These are phyloP conservation scores for Rhodinocichla rosea DNA, from an alignment of 2,113 vertebrate species.

Conservation along the genomic window DNA sequence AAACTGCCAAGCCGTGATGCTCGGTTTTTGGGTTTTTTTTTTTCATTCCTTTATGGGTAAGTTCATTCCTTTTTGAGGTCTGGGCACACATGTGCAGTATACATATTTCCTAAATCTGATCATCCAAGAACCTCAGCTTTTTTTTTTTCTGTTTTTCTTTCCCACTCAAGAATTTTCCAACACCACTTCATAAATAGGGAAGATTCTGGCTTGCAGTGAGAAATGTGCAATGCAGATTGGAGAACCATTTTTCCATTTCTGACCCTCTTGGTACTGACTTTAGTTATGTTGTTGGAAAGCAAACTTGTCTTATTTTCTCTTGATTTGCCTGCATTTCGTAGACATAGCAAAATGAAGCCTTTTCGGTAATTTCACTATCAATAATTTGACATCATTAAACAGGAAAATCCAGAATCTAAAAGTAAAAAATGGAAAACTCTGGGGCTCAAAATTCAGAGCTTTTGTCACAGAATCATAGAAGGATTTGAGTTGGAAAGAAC, in stretches of 20 bases:
- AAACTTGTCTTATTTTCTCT: neutral
- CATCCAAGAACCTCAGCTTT: neutral
- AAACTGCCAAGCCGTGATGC: neutral
- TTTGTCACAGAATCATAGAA: neutral
- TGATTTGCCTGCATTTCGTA: neutral
- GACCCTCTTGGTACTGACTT: neutral
- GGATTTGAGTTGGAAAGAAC: neutral
- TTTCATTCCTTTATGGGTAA: neutral
- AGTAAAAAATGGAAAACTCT: neutral
- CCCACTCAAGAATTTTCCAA: neutral
- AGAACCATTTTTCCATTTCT: neutral
- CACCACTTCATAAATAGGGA: neutral
- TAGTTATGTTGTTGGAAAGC: neutral
- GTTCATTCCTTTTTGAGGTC: neutral
- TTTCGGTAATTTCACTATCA: neutral
- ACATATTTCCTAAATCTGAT: neutral
- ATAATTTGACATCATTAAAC: neutral
- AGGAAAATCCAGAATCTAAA: neutral
- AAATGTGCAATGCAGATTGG: neutral
- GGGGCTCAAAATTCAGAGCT: neutral
- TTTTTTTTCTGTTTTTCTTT: neutral
- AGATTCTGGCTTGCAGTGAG: neutral
- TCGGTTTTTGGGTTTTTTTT: neutral
- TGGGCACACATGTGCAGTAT: neutral
- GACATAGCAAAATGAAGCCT: neutral